phyloP scores from a whole-genome alignment of 2,113 vertebrate species.

The Saccopteryx leptura region DNA sequence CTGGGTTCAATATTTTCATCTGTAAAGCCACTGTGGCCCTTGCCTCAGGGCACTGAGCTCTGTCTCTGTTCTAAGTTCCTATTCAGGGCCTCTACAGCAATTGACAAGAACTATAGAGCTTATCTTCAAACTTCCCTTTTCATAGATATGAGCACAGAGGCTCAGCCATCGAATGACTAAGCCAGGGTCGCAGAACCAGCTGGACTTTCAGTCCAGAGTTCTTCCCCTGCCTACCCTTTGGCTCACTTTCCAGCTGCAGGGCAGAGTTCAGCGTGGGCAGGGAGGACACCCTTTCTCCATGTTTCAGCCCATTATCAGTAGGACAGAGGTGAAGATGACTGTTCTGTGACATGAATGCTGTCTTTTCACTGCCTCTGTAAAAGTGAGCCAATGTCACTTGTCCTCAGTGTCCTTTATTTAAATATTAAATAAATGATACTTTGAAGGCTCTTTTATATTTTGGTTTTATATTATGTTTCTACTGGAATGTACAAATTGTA shows the following conservation, averaged over 20 bases:
- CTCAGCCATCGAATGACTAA: fast-evolving
- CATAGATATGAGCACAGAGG: background rate
- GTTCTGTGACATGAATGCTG: background rate
- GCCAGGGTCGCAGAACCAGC: background rate
- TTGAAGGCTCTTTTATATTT: background rate
- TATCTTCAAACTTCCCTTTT: background rate
- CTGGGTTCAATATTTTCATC: too few species aligned
- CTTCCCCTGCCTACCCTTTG: background rate
- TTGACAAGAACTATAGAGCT: background rate
- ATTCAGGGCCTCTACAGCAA: too few species aligned
- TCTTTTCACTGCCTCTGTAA: background rate
- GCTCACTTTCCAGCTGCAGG: too few species aligned
- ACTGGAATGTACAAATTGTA: background rate
- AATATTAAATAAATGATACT: background rate
- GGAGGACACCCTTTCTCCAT: too few species aligned
- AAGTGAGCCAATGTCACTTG: background rate
- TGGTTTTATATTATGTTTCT: background rate
- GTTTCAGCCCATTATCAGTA: background rate
- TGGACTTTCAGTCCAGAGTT: background rate
- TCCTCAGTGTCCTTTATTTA: background rate
- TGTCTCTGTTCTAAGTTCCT: too few species aligned
- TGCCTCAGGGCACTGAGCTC: too few species aligned
- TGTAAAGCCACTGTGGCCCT: too few species aligned
- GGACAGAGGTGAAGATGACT: background rate
- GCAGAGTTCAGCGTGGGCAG: background rate